Evolutionary conservation across 2,113 vertebrate genomes (phyloP), one percentile per base, ranked within the genome.

Genomic region (Etheostoma spectabile): DNA sequence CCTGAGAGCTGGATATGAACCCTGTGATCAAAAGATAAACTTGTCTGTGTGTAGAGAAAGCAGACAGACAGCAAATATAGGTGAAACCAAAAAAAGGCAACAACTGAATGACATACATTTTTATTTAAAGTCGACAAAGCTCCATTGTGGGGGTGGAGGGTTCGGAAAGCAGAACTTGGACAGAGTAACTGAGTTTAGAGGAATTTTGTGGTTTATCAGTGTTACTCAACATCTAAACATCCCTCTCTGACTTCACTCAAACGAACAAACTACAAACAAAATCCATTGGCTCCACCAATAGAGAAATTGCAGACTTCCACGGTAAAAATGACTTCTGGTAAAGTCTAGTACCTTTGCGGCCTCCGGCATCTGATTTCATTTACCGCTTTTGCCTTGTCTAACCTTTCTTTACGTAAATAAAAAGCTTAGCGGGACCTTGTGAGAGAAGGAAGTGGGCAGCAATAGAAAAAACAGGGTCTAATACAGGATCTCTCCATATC

Each of bases 381-480:
- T 62, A 57, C 19, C 1, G 19, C 74, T 80, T 86, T 82, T 82
- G 67, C 68, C 76, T 87, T 16, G 77, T 89, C 84, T 82, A 77
- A 86, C 71, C 51, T 83, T 88, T 87, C 48, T 84, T 35, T 11
- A 51, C 57, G 71, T 60, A 38, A 77, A 72, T 70, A 79, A 89
- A 88, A 86, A 74, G 66, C 87, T 78, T 74, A 74, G 80, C 21
- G 74, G 62, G 77, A 73, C 21, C 5, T 63, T 53, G 75, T 48
- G 83, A 86, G 87, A 16, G 27, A n/a, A 55, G 88, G 87, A 92
- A 88, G 90, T 76, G 90, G 85, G 80, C 77, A 89, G 89, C 56
- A 83, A 82, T 61, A 77, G 90, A 90, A 92, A 88, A 88, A 88
- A 71, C 71, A 51, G 6, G 27, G 46, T 62, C 68, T 70, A 57